phyloP scores from a whole-genome alignment of 2,797 vertebrate species.

The Strix occidentalis region DNA sequence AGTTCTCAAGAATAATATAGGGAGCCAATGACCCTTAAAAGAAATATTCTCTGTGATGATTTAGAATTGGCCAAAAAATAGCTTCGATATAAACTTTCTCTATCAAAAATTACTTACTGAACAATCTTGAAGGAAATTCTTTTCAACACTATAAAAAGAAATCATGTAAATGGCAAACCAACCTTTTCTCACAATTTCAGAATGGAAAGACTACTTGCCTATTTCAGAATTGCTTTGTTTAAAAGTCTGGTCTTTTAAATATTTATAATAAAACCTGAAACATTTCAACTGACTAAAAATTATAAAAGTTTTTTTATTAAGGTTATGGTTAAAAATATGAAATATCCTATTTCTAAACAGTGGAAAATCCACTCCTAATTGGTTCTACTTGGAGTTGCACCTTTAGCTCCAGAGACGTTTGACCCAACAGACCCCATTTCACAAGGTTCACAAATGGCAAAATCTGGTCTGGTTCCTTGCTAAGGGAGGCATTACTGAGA shows the following conservation, averaged over 20 bases:
- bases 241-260: background rate
- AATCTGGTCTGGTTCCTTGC: background rate
- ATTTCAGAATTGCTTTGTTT: background rate
- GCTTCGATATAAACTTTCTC: background rate
- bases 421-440: background rate
- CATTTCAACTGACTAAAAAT: background rate
- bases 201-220: background rate
- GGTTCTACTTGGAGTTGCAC: background rate
- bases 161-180: background rate
- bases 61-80: background rate
- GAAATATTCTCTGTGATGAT: background rate
- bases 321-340: background rate
- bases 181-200: background rate
- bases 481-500: background rate
- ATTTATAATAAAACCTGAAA: background rate
- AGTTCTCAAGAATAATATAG: background rate
- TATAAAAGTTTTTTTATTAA: background rate
- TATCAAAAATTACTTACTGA: background rate
- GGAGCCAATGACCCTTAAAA: background rate
- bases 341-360: background rate
- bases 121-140: background rate
- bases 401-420: background rate
- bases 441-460: background rate
- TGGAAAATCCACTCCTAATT: background rate
- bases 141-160: background rate